Base-by-base conservation (phyloP, 2,113 vertebrate species). In the Coreoperca whiteheadi region DNA sequence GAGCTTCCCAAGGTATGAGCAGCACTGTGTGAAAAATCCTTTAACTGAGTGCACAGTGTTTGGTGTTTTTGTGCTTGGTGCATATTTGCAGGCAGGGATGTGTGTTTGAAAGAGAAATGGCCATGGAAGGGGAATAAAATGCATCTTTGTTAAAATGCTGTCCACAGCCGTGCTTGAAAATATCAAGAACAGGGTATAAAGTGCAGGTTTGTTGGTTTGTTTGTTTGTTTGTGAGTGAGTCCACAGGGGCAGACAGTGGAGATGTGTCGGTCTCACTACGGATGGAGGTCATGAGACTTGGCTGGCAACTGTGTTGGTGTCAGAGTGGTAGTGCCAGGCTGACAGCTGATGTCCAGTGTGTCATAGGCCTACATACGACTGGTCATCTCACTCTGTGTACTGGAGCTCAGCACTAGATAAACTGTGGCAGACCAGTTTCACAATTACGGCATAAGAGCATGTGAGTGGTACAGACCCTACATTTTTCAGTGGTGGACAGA, bases 241-340 rank as follows among this genome's bases (percentile, higher is more conserved):
- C 65, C 60, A 32, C 70, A 70, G 61, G 78, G 84, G 80, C 87
- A 79, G 82, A 72, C 73, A 75, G 76, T 68, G n/a, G 65, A 74
- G 84, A 90, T 46, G 81, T 34, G 82, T 64, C 81, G 86, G 56
- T 51, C 41, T 73, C 43, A 0, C 67, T 65, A 57, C 39, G 61
- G 59, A 43, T 53, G 84, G 72, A 74, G 79, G 86, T 71, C 85
- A 79, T 65, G 74, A n/a, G 84, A 28, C 79, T 25, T 0, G 20
- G 39, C 64, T 18, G 70, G 70, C 92, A 93, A 91, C 88, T 94
- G 92, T 30, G 60, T 50, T 60, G 78, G 41, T 88, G 87, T 80
- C 75, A 85, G 77, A 43, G 50, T 86, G 91, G 82, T 86, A 72
- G 81, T 88, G 88, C 89, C 88, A 87, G 89, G 88, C 84, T 63